Base-by-base conservation (phyloP, 35 echinoderm and acorn worm species). In the Stichopus chloronotus region DNA sequence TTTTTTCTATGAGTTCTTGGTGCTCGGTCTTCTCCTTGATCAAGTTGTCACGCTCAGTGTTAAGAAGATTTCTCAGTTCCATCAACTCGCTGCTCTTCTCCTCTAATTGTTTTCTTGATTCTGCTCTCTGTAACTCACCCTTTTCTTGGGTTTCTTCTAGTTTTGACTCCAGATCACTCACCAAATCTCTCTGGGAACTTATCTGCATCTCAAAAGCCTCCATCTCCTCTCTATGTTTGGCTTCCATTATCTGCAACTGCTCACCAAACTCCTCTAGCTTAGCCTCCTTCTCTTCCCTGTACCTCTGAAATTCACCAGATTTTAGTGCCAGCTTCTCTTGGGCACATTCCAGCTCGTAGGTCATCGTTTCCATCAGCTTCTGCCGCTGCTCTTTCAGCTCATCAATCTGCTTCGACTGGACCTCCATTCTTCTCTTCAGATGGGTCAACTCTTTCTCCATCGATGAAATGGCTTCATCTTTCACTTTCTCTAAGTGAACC, bases 281-380 rank as follows among this genome's bases (percentile, higher is more conserved):
- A 5, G 59, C 22, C 16, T 89, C 87, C 52, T 72, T 89, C n/a
- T 89, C 87, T 25, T 69, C 59, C 24, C 5, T 89, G 59, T 71
- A 89, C 14, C 8, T 89, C 61, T 89, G 57, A 43, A 63, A 71
- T 16, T 89, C 87, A 16, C 30, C 87, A 30, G 87, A 58, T 71
- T 89, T 89, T 21, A 89, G 17, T 4, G 82, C 82, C 24, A 85
- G 82, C 82, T 53, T 85, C 57, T 85, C 82, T 85, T 85, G 82
- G 58, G 82, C 82, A 59, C 82, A 85, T 25, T 85, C 82, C 17
- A 85, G 82, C 54, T 85, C 82, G 24, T 85, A 85, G 5, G 82
- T 85, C 82, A 85, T 58, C 4, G 82, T 85, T 20, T 85, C 82
- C 82, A 85, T 85, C 52, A 85, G 55, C 82, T 58, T 85, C 82